Conservation (phyloP, 2,113 vertebrate species). For the Epinephelus moara region DNA sequence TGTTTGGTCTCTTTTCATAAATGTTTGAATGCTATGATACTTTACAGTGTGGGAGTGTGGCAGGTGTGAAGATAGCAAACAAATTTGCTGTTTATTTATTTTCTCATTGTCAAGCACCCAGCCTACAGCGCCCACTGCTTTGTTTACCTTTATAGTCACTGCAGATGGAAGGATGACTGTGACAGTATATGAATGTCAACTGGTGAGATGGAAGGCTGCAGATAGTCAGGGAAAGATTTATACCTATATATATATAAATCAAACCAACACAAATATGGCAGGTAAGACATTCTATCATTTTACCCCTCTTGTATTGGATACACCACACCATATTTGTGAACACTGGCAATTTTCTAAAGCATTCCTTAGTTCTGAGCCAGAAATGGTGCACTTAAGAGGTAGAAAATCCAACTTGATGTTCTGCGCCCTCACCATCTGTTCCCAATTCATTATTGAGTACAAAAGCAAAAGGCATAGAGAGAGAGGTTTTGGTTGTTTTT, state of each 20-base stretch:
- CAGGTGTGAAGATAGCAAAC: constrained; percentile 58
- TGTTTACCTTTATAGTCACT: constrained; percentile 58
- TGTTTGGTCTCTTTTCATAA: constrained; percentile 17
- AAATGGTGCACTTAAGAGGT: constrained; percentile 22
- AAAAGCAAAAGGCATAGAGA: neutral
- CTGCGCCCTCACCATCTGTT: constrained; percentile 27
- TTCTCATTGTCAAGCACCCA: constrained; percentile 62
- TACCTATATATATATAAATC: too few relatives aligned
- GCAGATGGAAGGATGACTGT: constrained; percentile 36
- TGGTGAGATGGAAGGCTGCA: constrained; percentile 4
- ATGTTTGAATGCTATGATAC: constrained; percentile 46
- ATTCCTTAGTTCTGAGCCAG: neutral
- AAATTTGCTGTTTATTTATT: constrained; percentile 67
- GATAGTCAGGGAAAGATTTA: neutral
- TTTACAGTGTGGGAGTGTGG: constrained; percentile 45
- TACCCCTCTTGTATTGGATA: neutral
- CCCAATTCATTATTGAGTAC: constrained; percentile 16
- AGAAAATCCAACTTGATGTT: constrained; percentile 24
- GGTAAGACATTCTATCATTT: neutral
- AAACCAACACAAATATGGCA: neutral
- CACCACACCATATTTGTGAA: neutral
- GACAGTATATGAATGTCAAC: constrained; percentile 15
- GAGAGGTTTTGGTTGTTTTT: constrained; percentile 15
- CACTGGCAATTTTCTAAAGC: neutral
- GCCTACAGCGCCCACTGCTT: constrained; percentile 49